These are phyloP conservation scores for Struthio camelus DNA, from an alignment of 2,113 vertebrate species.

Conservation along the genomic window DNA sequence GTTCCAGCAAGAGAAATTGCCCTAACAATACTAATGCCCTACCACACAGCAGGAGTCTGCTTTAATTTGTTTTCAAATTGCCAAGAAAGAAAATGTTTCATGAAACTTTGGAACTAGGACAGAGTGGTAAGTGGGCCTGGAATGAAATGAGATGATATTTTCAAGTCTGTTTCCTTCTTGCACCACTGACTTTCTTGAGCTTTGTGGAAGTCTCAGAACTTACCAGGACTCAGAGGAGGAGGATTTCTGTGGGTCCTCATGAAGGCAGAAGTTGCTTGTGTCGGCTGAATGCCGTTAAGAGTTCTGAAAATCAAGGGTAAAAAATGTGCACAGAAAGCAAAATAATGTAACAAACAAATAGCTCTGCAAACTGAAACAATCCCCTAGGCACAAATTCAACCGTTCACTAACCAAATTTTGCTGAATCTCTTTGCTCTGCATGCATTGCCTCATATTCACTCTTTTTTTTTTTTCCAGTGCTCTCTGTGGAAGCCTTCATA, in stretches of 20 bases:
- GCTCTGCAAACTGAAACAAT: background rate
- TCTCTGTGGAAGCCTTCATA: background rate
- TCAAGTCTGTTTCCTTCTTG: background rate
- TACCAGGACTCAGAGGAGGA: background rate
- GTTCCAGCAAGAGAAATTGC: background rate
- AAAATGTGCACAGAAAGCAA: background rate
- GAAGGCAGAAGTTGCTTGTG: background rate
- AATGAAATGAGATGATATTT: background rate
- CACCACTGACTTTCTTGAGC: background rate
- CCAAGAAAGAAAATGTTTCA: background rate
- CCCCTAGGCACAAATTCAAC: fast-evolving
- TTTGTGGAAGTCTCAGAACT: background rate
- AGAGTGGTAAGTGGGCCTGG: background rate
- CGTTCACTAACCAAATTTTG: background rate
- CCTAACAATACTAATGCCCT: background rate
- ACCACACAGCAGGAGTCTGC: background rate
- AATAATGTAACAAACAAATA: background rate
- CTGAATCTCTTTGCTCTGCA: background rate
- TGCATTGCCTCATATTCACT: background rate
- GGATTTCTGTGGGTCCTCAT: too few relatives aligned
- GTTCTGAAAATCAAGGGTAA: background rate
- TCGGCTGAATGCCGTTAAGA: background rate
- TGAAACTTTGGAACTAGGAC: background rate
- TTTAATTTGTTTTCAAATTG: background rate
- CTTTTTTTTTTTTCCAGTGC: background rate